phyloP scores from a whole-genome alignment of 35 echinoderm and acorn worm species.

The Diadema setosum region DNA sequence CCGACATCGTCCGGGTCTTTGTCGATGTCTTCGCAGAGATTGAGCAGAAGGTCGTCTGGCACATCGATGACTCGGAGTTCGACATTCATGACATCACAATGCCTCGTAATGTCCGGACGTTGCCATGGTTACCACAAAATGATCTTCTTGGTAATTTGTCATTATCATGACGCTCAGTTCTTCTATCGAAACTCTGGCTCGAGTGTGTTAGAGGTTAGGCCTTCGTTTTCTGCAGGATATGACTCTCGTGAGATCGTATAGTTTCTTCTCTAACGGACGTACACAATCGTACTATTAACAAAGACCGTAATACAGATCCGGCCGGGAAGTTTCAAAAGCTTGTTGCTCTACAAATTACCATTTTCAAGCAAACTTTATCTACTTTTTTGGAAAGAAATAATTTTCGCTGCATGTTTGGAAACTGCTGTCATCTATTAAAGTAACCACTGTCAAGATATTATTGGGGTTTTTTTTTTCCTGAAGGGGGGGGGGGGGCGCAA shows the following conservation, averaged over 20 bases:
- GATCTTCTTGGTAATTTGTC: slow-evolving; percentile 42
- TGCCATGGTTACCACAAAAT: slow-evolving; percentile 74
- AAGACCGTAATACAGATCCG: neutral
- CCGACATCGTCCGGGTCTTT: neutral
- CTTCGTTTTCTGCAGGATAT: neutral
- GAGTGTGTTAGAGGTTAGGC: neutral
- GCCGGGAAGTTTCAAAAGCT: too few relatives aligned
- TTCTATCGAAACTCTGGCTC: neutral
- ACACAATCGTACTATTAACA: neutral
- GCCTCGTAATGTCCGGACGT: slow-evolving; percentile 25
- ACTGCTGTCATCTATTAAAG: too few relatives aligned
- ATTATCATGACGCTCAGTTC: neutral
- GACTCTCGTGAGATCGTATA: neutral
- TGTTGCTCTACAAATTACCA: too few relatives aligned
- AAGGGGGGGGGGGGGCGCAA: neutral
- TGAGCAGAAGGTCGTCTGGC: slow-evolving; percentile 45
- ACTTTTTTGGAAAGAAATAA: too few relatives aligned
- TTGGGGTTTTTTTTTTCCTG: too few relatives aligned
- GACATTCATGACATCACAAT: neutral
- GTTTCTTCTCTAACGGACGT: neutral
- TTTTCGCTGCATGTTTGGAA: too few relatives aligned
- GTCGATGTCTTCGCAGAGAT: neutral
- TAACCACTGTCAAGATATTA: too few relatives aligned
- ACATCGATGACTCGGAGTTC: neutral
- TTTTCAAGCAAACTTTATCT: too few relatives aligned